Evolutionary conservation across 2,113 vertebrate species (phyloP).

Genomic region (Narcine bancroftii): DNA sequence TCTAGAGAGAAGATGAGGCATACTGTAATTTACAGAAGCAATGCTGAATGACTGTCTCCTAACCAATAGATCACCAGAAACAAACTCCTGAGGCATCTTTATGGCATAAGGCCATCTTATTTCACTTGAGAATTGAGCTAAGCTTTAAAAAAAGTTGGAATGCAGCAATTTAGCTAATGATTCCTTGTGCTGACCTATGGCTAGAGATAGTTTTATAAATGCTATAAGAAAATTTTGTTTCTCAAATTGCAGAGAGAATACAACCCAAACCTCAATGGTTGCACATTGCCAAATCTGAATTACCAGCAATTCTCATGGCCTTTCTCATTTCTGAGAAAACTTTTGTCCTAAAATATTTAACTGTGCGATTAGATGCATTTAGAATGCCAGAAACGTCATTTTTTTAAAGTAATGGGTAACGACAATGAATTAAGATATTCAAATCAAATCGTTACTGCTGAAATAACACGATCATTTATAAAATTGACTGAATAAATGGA

Average conservation of each 20-base stretch:
- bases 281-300: neutral
- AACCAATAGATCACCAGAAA: neutral
- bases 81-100: neutral
- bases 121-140: neutral
- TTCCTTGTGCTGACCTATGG: neutral
- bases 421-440: constrained; percentile 2
- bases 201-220: neutral
- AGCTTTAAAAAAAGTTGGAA: neutral
- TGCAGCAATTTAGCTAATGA: neutral
- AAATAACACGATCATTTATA: neutral
- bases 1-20: neutral
- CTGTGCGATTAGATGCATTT: neutral
- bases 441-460: neutral
- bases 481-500: too few relatives aligned
- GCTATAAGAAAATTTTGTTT: neutral
- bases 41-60: neutral
- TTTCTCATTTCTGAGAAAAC: neutral
- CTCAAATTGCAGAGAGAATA: neutral
- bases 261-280: neutral
- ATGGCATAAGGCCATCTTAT: neutral
- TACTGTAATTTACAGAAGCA: neutral
- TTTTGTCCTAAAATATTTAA: neutral
- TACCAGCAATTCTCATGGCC: neutral
- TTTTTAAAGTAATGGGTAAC: neutral
- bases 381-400: neutral